phyloP scores from a whole-genome alignment of 2,113 vertebrate genomes.

The Dromas ardeola region DNA sequence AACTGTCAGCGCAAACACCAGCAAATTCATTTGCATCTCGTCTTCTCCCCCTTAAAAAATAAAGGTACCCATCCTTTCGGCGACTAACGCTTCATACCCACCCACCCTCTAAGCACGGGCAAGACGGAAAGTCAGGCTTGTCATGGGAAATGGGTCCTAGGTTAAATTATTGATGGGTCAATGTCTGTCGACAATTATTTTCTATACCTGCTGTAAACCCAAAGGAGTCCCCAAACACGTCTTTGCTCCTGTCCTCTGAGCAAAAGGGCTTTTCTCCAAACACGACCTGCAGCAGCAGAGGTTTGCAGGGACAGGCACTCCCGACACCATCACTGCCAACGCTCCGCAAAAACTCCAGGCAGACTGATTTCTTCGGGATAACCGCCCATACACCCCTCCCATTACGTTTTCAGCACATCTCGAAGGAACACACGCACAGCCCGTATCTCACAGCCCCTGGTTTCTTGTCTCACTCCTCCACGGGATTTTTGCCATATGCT shows the following conservation, averaged over 20 bases:
- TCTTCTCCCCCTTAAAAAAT: background rate
- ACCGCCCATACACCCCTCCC: accelerated
- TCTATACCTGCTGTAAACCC: background rate
- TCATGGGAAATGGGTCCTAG: accelerated
- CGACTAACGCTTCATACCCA: accelerated
- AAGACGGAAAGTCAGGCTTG: background rate
- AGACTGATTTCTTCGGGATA: accelerated
- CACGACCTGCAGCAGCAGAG: background rate
- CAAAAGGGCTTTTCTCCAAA: background rate
- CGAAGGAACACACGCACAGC: background rate
- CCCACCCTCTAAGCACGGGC: too few relatives aligned
- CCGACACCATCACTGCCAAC: accelerated
- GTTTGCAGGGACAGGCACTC: background rate
- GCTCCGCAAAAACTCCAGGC: background rate
- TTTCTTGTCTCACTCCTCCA: background rate
- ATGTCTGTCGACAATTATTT: accelerated
- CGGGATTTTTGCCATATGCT: background rate
- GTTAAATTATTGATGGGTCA: background rate
- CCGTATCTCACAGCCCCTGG: background rate
- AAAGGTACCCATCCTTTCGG: background rate
- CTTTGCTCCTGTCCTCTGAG: background rate
- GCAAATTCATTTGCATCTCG: background rate
- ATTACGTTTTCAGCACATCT: accelerated
- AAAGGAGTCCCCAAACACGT: background rate
- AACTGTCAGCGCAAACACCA: background rate